Percentiles rank a stretch among this genome's conserved stretches.
Conservation (phyloP, 2,888 invertebrate genomes). For the Andrena bucephala region DNA sequence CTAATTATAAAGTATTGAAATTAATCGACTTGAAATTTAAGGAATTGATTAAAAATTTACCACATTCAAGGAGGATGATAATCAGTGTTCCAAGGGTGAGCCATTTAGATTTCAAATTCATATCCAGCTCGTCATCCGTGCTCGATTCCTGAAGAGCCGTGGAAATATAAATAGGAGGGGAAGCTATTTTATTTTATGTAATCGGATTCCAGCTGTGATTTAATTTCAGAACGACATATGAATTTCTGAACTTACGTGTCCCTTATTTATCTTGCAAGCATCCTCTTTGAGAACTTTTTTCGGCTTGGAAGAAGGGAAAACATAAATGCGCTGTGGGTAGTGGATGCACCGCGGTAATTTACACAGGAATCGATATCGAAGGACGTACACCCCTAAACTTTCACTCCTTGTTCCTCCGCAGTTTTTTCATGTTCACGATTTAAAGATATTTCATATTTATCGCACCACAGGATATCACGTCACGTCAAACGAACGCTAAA, state of each 20-base stretch:
- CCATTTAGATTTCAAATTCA: slow-evolving; percentile 83
- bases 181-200: neutral
- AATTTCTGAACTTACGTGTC: slow-evolving; percentile 26
- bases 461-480: neutral
- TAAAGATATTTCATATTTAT: slow-evolving; percentile 21
- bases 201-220: neutral
- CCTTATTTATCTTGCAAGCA: slow-evolving; percentile 39
- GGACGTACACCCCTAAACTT: slow-evolving; percentile 39
- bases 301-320: slow-evolving; percentile 17
- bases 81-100: slow-evolving; percentile 81
- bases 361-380: slow-evolving; percentile 68
- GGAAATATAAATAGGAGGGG: slow-evolving; percentile 33
- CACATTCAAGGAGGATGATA: slow-evolving; percentile 81
- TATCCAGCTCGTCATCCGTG: slow-evolving; percentile 83
- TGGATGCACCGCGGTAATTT: slow-evolving; percentile 57
- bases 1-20: too few relatives aligned
- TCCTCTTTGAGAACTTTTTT: slow-evolving; percentile 22
- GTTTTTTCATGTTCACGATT: slow-evolving; percentile 46
- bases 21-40: neutral
- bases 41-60: slow-evolving; percentile 66
- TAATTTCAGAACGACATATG: neutral
- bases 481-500: neutral
- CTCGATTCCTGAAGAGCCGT: slow-evolving; percentile 68
- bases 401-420: slow-evolving; percentile 39
- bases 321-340: slow-evolving; percentile 50